Percentiles rank a stretch among this genome's conserved stretches.
Evolutionary conservation across 2,888 invertebrate genomes (phyloP).

Genomic region (Drosophila lacicola): DNA sequence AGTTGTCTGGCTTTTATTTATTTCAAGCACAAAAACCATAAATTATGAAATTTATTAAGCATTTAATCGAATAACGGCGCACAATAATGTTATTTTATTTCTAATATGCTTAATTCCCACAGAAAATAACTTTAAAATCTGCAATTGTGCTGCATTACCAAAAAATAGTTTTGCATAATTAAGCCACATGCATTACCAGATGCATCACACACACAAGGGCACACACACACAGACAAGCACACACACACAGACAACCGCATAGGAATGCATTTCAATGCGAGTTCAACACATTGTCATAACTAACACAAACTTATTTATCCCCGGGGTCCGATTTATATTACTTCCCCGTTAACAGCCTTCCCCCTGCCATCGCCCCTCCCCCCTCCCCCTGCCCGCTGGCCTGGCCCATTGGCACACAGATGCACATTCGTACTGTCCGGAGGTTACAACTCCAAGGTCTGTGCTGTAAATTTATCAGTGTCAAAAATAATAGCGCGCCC

Average conservation of each 20-base stretch:
- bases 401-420: slow-evolving; percentile 29
- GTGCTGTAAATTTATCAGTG: slow-evolving; percentile 77
- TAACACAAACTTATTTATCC: slow-evolving; percentile 81
- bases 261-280: slow-evolving; percentile 52
- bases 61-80: not conserved
- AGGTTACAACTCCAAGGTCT: slow-evolving; percentile 75
- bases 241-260: not conserved
- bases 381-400: slow-evolving; percentile 1
- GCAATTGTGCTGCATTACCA: slow-evolving; percentile 39
- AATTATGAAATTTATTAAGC: not conserved
- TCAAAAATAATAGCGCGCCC: slow-evolving; percentile 79
- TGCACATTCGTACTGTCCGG: slow-evolving; percentile 36
- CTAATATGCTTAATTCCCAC: slow-evolving; percentile 1
- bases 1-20: not conserved
- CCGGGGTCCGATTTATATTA: slow-evolving; percentile 80
- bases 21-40: no score
- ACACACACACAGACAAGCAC: not conserved
- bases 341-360: slow-evolving; percentile 66
- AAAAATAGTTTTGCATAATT: slow-evolving; percentile 65
- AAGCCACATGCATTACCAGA: slow-evolving; percentile 20
- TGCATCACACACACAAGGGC: slow-evolving; percentile 7
- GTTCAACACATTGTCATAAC: slow-evolving; percentile 71
- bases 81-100: slow-evolving; percentile 1
- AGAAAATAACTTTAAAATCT: slow-evolving; percentile 11
- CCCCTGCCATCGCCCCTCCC: not conserved